These are phyloP conservation scores for Amphiprion clarkii DNA, from an alignment of 2,797 vertebrate species.

Conservation along the genomic window DNA sequence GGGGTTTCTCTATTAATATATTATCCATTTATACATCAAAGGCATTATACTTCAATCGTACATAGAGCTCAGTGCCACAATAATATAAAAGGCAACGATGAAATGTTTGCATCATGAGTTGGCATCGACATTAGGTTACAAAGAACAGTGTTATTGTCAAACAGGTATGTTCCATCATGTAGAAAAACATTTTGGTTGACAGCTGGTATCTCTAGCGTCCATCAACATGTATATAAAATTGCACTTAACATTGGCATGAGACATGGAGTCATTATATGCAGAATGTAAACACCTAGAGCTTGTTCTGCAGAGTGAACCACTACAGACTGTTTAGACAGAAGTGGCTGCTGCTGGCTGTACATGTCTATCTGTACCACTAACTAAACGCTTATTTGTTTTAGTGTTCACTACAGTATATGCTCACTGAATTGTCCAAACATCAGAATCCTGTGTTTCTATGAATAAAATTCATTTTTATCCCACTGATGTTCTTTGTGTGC, in stretches of 20 bases:
- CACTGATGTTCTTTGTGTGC: slow-evolving; percentile 14
- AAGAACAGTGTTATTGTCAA: slow-evolving; percentile 55
- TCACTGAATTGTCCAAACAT: slow-evolving; percentile 24
- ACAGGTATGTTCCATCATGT: slow-evolving; percentile 57
- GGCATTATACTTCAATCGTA: slow-evolving; percentile 59
- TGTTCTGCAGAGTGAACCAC: slow-evolving; percentile 38
- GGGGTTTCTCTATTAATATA: slow-evolving; percentile 72
- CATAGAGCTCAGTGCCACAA: slow-evolving; percentile 41
- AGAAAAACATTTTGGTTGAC: slow-evolving; percentile 76
- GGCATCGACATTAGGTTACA: slow-evolving; percentile 60
- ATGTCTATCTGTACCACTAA: slow-evolving; percentile 15
- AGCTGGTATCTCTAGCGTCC: slow-evolving; percentile 62
- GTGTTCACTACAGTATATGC: slow-evolving; percentile 42
- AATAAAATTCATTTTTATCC: slow-evolving; percentile 23
- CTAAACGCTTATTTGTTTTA: slow-evolving; percentile 30
- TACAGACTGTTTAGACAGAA: slow-evolving; percentile 24
- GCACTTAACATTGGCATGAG: slow-evolving; percentile 73
- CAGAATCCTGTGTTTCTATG: neutral
- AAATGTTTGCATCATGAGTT: slow-evolving; percentile 61
- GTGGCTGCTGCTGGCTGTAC: neutral
- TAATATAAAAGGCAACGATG: slow-evolving; percentile 70
- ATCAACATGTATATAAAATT: slow-evolving; percentile 73
- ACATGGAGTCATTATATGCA: slow-evolving; percentile 29
- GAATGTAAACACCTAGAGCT: slow-evolving; percentile 62
- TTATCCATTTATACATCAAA: slow-evolving; percentile 71